A percentile compares a stretch with the other conserved stretches of the same genome.
phyloP scores from a whole-genome alignment of 2,888 invertebrate species.

The Endomychus coccineus region DNA sequence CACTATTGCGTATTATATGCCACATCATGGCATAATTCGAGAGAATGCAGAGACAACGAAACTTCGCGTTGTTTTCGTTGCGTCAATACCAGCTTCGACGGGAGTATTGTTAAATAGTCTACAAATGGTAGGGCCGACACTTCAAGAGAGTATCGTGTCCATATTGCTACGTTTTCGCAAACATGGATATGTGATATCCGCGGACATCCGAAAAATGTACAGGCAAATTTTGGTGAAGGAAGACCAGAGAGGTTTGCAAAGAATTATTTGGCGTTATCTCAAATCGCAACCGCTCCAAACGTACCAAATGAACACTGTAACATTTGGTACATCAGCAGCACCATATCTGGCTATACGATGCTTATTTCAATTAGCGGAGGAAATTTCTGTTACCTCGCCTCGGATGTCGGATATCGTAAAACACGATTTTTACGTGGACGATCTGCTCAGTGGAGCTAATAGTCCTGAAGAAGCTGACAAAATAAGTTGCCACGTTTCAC shows the following conservation, averaged over 20 bases:
- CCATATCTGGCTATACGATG: constrained; percentile 21
- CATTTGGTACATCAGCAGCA: constrained; percentile 20
- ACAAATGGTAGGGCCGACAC: constrained; percentile 18
- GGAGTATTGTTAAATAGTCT: constrained; percentile 23
- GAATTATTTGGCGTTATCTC: constrained; percentile 19
- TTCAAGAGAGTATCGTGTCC: constrained; percentile 19
- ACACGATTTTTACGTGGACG: constrained; percentile 19
- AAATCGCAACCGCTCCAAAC: constrained; percentile 9
- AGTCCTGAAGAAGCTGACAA: constrained; percentile 7
- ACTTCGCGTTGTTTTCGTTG: constrained; percentile 24
- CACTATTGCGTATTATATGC: constrained; percentile 16
- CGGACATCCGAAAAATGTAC: constrained; percentile 23
- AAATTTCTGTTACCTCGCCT: constrained; percentile 13
- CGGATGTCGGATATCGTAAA: constrained; percentile 13
- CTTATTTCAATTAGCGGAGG: constrained; percentile 19
- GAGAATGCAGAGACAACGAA: constrained; percentile 20
- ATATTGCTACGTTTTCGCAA: constrained; percentile 18
- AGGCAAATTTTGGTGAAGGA: constrained; percentile 18
- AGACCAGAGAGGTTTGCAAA: constrained; percentile 18
- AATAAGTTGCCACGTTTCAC: constrained; percentile 7
- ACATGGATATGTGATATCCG: constrained; percentile 16
- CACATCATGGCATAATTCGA: constrained; percentile 24
- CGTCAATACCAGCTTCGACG: constrained; percentile 18
- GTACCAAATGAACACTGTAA: constrained; percentile 20
- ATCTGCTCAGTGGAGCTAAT: constrained; percentile 15